These are phyloP conservation scores for Machimus atricapillus DNA, from an alignment of 2,888 invertebrate genomes.

Conservation along the genomic window DNA sequence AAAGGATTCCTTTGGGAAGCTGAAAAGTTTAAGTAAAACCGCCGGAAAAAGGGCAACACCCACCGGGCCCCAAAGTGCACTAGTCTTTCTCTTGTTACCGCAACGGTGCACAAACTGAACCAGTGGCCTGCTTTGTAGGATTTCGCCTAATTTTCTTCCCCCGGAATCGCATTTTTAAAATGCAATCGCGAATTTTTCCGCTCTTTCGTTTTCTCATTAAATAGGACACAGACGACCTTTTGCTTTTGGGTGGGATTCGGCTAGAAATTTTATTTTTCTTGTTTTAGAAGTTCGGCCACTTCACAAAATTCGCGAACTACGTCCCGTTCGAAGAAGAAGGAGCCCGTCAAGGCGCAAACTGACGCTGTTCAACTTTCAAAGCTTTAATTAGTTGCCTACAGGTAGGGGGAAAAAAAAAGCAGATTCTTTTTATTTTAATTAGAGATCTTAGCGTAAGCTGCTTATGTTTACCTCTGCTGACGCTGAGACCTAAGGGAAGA, in stretches of 20 bases:
- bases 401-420: background rate
- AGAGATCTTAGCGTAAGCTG: background rate
- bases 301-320: background rate
- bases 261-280: background rate
- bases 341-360: background rate
- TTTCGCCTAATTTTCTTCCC: background rate
- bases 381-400: background rate
- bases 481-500: background rate
- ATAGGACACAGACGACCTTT: background rate
- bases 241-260: background rate
- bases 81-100: background rate
- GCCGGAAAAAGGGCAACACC: background rate
- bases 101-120: background rate
- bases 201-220: background rate
- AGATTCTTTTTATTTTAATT: background rate
- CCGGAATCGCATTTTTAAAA: background rate
- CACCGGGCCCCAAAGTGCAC: background rate
- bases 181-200: background rate
- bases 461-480: background rate
- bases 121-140: background rate
- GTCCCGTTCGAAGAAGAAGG: background rate
- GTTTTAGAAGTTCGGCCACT: background rate
- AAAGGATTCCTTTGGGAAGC: background rate
- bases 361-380: background rate
- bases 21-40: background rate